Base-by-base conservation (phyloP, 2,888 invertebrate genomes). In the Seladonia tumulorum region DNA sequence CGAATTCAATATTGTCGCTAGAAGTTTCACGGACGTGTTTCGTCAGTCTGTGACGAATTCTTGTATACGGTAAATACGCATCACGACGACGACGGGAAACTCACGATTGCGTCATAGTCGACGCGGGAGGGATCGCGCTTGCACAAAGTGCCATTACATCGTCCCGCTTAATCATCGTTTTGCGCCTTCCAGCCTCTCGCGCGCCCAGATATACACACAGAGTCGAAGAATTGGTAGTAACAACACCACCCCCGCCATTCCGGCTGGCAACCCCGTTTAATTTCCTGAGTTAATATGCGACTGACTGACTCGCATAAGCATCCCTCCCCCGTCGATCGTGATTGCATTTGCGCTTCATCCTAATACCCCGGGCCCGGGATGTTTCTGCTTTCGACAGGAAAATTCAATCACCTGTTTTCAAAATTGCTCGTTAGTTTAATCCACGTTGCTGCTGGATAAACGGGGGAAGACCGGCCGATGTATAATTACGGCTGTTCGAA, bases 251-350 rank as follows among this genome's bases (percentile, higher is more conserved):
- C 82, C 82, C 81, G 68, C 57, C 72, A 79, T 86, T 86, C 74
- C 83, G 71, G 80, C 75, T 79, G 77, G 71, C 82, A 88, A 89
- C 42, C 85, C 79, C 80, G 90, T 92, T 91, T 92, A 92, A 92
- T 92, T 92, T 92, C 91, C 92, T 88, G 89, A 79, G 88, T 91
- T 91, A 89, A 91, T 89, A 87, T 87, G 82, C 88, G 81, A 80
- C 86, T 83, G 89, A 89, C 83, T 87, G 86, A 81, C 81, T 87
- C 79, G 79, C 71, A 66, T 68, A 72, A 90, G 81, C 86, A 84
- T 71, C 78, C 73, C 49, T 70, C 76, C 53, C 75, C 73, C 80
- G n/a, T n/a, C n/a, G 72, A 86, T 88, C 86, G 86, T 86, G 87
- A 91, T 89, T 88, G 87, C 91, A 71, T 81, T 85, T 72, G 57